A percentile compares a stretch with the other conserved stretches of the same genome.
Evolutionary conservation across 1,140 invertebrate genomes (phyloP).

Genomic region (Pseudomyrmex sp.): DNA sequence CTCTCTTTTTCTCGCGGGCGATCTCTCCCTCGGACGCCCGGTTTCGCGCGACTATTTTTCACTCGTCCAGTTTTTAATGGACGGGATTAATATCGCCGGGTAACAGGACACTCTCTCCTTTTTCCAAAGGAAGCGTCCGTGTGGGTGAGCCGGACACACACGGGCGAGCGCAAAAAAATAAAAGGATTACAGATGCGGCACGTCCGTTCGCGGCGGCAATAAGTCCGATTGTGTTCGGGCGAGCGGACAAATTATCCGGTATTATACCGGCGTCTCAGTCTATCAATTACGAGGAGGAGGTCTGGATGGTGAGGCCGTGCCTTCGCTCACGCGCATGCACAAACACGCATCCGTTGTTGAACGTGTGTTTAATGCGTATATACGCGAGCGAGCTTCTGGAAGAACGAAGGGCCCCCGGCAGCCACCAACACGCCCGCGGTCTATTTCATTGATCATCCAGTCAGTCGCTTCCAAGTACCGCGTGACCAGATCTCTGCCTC

Average conservation of each 20-base stretch:
- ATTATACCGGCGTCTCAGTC: slow-evolving; percentile 83
- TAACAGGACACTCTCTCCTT: slow-evolving; percentile 83
- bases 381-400: slow-evolving; percentile 55
- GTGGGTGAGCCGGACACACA: slow-evolving; percentile 65
- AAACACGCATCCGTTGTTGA: slow-evolving; percentile 22
- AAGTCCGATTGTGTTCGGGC: slow-evolving; percentile 84
- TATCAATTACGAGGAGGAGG: slow-evolving; percentile 80
- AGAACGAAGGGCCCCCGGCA: slow-evolving; percentile 28
- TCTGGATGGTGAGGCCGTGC: slow-evolving; percentile 56
- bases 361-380: slow-evolving; percentile 33
- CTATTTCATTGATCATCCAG: slow-evolving; percentile 83
- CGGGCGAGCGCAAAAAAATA: slow-evolving; percentile 71
- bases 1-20: slow-evolving; percentile 56
- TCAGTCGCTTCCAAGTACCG: slow-evolving; percentile 77
- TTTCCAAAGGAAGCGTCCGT: slow-evolving; percentile 66
- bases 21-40: slow-evolving; percentile 64
- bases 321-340: background rate
- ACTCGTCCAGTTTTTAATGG: slow-evolving; percentile 85
- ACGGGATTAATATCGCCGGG: slow-evolving; percentile 84
- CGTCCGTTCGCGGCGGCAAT: slow-evolving; percentile 83
- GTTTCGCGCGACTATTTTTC: slow-evolving; percentile 83
- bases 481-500: slow-evolving; percentile 41
- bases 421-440: slow-evolving; percentile 71
- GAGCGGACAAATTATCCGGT: slow-evolving; percentile 84
- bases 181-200: slow-evolving; percentile 84